These are phyloP conservation scores for Noctua janthina DNA, from an alignment of 2,888 invertebrate species.

Conservation along the genomic window DNA sequence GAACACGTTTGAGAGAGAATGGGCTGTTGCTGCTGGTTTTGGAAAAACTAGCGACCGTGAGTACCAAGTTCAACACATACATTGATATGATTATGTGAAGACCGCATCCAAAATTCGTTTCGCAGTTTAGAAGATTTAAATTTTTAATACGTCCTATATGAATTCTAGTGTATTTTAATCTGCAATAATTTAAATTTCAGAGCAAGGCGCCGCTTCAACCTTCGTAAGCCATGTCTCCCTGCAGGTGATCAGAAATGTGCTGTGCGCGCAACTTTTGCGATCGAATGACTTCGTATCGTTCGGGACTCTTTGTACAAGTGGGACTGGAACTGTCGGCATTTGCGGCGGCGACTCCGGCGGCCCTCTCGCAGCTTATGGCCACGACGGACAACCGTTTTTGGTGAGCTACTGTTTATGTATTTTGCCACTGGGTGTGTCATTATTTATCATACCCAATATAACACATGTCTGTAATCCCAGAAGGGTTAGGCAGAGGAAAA, in stretches of 20 bases:
- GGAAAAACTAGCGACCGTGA: slow-evolving; percentile 78
- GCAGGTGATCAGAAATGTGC: slow-evolving; percentile 71
- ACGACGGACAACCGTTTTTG: slow-evolving; percentile 17
- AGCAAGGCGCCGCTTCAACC: slow-evolving; percentile 66
- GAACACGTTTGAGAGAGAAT: slow-evolving; percentile 71
- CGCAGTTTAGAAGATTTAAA: not conserved
- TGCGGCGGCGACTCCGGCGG: slow-evolving; percentile 80
- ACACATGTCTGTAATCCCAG: too few relatives aligned
- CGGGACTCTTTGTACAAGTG: slow-evolving; percentile 76
- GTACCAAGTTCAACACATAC: slow-evolving; percentile 22
- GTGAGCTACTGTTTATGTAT: not conserved
- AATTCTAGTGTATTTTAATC: too few relatives aligned
- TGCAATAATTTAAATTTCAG: slow-evolving; percentile 53
- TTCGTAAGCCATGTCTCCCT: slow-evolving; percentile 72
- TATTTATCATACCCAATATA: not conserved
- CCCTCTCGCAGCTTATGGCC: slow-evolving; percentile 54
- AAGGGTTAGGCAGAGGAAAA: too few relatives aligned
- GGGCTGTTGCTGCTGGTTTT: slow-evolving; percentile 76
- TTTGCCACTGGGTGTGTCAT: not conserved
- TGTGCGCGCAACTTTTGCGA: slow-evolving; percentile 56
- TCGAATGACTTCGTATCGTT: slow-evolving; percentile 61
- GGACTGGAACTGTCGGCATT: slow-evolving; percentile 74
- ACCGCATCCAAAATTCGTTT: not conserved
- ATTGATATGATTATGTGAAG: not conserved
- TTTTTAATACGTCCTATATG: too few relatives aligned